Evolutionary conservation across 1,140 invertebrate species (phyloP), one percentile per base, ranked within the genome.

Genomic region (Lepidurus couesii): DNA sequence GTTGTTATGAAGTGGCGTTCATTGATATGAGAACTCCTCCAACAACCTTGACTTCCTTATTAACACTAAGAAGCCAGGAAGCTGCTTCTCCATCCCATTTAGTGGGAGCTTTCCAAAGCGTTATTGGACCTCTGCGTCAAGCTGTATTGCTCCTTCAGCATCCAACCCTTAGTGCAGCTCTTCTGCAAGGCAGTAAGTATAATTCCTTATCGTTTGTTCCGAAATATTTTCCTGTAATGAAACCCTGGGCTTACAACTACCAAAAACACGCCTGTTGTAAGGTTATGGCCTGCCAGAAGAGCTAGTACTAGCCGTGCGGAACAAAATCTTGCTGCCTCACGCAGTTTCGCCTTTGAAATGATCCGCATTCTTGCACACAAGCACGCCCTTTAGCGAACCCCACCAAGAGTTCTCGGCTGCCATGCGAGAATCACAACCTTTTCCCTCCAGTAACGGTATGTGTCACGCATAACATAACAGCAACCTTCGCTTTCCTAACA

Each of bases 261-360:
- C n/a, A n/a, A 65, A 13, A 65, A 21, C 21, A 65, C 16, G 21
- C 21, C 21, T 65, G 53, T 65, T 65, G 9, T 65, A 65, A 65
- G 53, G 53, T 65, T 65, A 65, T 65, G 78, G 78, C 77, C 77
- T 78, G 11, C 79, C 80, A 42, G 81, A 79, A 53, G 76, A 80
- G 44, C 76, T 78, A 44, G 74, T 80, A 44, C 34, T 74, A 10
- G 79, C 73, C 77, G 79, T 75, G 26, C 78, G 81, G 26, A 80
- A 78, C 11, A 82, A 82, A 77, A 80, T 80, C 26, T 74, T 82
- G n/a, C 43, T 81, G 11, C 80, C 81, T 34, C 80, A 81, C 74
- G 81, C 79, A 78, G 80, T 80, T 16, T 82, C 81, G 42, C 81
- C 81, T 42, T 43, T 82, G 42, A 80, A 82, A 75, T 81, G 74